Percentiles rank a stretch among this genome's conserved stretches.
phyloP scores from a whole-genome alignment of 2,113 vertebrate genomes.

The Acinonyx jubatus region DNA sequence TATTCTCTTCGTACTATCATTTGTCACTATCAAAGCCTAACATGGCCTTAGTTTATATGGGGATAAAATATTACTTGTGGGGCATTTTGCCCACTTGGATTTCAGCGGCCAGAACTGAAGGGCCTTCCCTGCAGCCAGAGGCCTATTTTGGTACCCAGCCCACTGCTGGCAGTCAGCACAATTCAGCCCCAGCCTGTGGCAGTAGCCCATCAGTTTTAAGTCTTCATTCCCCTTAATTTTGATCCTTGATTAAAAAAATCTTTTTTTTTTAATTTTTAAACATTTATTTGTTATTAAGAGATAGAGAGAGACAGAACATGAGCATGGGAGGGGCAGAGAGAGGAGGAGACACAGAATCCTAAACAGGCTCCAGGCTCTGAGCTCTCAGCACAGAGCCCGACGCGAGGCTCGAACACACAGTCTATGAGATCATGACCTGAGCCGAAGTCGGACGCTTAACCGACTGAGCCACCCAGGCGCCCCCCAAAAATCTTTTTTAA shows the following conservation, averaged over 20 bases:
- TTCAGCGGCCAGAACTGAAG: not conserved
- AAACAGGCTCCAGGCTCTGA: no score
- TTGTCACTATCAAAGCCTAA: slow-evolving; percentile 43
- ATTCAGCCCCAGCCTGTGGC: not conserved
- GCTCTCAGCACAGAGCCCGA: no score
- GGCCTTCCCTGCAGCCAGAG: slow-evolving; percentile 16
- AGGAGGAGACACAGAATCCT: no score
- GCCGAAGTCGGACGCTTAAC: no score
- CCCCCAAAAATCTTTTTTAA: no score
- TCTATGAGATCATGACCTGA: no score
- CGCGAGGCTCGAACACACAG: no score
- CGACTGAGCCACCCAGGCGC: no score
- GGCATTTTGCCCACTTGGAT: slow-evolving; percentile 57
- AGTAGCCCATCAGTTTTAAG: not conserved
- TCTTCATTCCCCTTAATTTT: not conserved
- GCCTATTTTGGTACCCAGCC: slow-evolving; percentile 37
- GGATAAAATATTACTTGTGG: slow-evolving; percentile 40
- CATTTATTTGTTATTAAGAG: no score
- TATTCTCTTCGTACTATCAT: slow-evolving; percentile 39
- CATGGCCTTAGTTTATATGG: not conserved
- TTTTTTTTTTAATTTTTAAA: no score
- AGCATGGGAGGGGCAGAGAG: no score
- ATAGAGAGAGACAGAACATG: no score
- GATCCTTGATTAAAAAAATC: not conserved
- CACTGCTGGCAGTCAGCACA: not conserved